Base-by-base conservation (phyloP, 2,888 invertebrate genomes). In the Philereme vetulata region DNA sequence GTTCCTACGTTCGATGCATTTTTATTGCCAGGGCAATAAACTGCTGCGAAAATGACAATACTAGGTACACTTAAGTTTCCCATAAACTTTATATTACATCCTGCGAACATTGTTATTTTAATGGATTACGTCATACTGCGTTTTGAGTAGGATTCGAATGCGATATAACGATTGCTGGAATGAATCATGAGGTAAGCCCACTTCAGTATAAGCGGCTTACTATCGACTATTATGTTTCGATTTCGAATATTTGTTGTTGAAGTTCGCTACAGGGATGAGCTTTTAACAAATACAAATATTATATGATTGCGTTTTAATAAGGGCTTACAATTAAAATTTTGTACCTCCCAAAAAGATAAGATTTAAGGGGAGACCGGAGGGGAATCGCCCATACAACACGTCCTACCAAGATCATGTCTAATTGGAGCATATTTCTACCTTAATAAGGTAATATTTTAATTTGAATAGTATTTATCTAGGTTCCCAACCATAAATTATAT, bases 51-150 rank as follows among this genome's bases (percentile, higher is more conserved):
- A 84, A 84, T 84, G 82, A 86, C 88, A 85, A 86, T 85, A 72
- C 81, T 77, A 21, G 21, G 21, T 21, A 83, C 81, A 83, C 84
- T 88, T 88, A 85, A 85, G 81, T 77, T 76, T 70, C 82, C 81
- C 88, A 85, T 90, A 89, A 89, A 89, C 87, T 76, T 77, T 86
- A 83, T 82, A 87, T 88, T 84, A 85, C 81, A 84, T 86, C 78
- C 80, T 75, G 68, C 67, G 75, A 77, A 87, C 84, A 85, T 78
- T 85, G 85, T 89, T 84, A 84, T 81, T 82, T 82, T 76, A 72
- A 76, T 72, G 68, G 64, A 68, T 72, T 65, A 74, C 70, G 63
- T 72, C 62, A 69, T 72, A 67, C 65, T 64, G 62, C 68, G 63
- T 60, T 62, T 47, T 42, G 42, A 52, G 45, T 40, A 49, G 47